phyloP scores from a whole-genome alignment of 2,797 vertebrate genomes.

The Hemitrygon akajei region DNA sequence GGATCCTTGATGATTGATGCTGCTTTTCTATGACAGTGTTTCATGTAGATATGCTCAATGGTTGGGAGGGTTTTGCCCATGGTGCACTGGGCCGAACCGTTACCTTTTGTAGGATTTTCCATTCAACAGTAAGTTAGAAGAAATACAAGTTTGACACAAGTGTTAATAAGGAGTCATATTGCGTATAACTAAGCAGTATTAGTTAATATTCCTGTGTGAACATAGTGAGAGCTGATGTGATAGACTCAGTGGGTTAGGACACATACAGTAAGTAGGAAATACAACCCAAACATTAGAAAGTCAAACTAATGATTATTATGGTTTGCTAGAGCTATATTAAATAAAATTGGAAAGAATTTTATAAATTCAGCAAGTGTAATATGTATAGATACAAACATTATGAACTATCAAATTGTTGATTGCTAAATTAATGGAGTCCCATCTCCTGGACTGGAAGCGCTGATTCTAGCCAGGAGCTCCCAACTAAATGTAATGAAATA shows the following conservation, averaged over 20 bases:
- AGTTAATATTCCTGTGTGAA: neutral
- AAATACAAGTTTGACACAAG: neutral
- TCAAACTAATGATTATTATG: neutral
- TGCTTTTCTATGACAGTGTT: too few species aligned
- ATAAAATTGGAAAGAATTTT: constrained; percentile 1
- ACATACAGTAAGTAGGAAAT: neutral
- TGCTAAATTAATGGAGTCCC: neutral
- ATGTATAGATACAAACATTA: neutral
- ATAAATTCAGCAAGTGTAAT: neutral
- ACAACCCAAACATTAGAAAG: neutral
- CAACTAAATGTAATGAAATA: neutral
- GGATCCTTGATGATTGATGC: too few species aligned
- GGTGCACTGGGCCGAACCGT: too few species aligned
- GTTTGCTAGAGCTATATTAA: neutral
- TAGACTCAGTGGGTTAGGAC: neutral
- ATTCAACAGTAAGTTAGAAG: neutral
- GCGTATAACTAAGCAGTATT: neutral
- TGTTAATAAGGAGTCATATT: neutral
- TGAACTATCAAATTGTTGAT: neutral
- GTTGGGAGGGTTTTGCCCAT: too few species aligned
- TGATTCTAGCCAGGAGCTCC: neutral
- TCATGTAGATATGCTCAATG: too few species aligned
- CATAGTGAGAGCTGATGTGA: neutral
- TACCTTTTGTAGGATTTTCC: too few species aligned
- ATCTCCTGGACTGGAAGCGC: neutral